Base-by-base conservation (phyloP, 2,888 invertebrate genomes). In the Plebejus argus region DNA sequence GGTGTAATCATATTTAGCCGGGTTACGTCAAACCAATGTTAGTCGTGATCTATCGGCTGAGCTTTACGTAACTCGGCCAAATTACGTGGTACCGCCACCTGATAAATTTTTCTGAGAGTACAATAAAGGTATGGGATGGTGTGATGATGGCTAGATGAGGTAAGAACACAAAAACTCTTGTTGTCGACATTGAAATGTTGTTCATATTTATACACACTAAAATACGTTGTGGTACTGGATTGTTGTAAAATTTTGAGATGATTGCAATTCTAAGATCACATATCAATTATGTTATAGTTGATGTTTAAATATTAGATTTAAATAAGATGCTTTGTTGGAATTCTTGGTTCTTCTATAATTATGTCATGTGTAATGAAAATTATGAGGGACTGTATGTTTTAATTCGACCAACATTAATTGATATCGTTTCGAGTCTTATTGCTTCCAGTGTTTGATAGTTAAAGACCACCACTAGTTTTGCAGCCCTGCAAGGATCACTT, bases 271-370 rank as follows among this genome's bases (percentile, higher is more conserved):
- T 74, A 28, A 53, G 3, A 49, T 74, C 74, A 74, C 74, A 74
- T 53, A 74, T 74, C 74, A 53, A 74, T 49, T 45, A 74, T 74
- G 53, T 72, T 72, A 15, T 74, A 23, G 49, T 66, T 28, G 74
- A 23, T 12, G 49, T 23, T 15, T 10, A 15, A 45, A 45, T 45
- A 45, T 20, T 61, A 12, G 10, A 3, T 66, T 66, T 12, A 20
- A 1, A 20, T 20, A 20, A n/a, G 58, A 10, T 10, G 28, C 12
- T 66, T 66, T 33, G 66, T 12, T 66, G 23, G 12, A 15, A 66
- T 28, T 66, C 6, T 4, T 58, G 7, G n/a, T 58, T 58, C 20
- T n/a, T 56, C 6, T 18, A 20, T 3, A 58, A 58, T 5, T 53
- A 53, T 53, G 53, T 53, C 18, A 5, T 18, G 15, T 53, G 53